These are phyloP conservation scores for Noturus placidus DNA, from an alignment of 2,113 vertebrate genomes.

Conservation along the genomic window DNA sequence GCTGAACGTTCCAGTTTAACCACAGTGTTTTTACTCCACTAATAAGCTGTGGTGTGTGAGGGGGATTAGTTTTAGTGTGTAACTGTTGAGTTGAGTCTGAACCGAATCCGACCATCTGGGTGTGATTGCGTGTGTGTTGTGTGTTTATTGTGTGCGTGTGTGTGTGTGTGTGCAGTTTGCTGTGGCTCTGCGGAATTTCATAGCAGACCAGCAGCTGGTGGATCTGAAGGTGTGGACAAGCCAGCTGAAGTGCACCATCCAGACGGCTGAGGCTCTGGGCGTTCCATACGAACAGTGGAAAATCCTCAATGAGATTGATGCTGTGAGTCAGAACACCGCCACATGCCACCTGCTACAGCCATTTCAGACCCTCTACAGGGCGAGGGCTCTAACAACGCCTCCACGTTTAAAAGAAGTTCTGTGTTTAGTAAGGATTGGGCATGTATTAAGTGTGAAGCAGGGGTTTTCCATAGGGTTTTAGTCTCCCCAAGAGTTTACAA, in stretches of 20 bases:
- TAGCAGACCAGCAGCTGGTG: constrained; percentile 82
- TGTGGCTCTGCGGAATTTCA: constrained; percentile 78
- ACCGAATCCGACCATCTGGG: not conserved
- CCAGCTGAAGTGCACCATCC: constrained; percentile 93
- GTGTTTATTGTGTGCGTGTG: not conserved
- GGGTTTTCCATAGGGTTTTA: not conserved
- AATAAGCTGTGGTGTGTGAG: not conserved
- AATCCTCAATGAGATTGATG: constrained; percentile 94
- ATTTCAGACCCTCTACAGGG: not conserved
- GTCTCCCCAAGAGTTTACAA: not conserved
- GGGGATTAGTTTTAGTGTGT: not conserved
- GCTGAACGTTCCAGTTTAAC: not conserved
- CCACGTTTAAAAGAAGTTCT: not conserved
- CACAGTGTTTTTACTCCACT: not conserved
- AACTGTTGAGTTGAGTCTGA: constrained; percentile 3
- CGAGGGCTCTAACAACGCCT: not conserved
- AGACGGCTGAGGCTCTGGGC: constrained; percentile 88
- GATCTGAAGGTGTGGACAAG: constrained; percentile 98
- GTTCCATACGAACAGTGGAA: constrained; percentile 97
- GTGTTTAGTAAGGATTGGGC: not conserved
- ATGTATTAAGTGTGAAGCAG: not conserved
- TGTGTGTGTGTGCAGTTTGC: constrained; percentile 74
- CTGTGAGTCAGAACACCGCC: constrained; percentile 72
- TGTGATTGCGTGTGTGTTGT: not conserved
- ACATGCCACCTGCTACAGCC: not conserved